Percentiles rank a stretch among this genome's conserved stretches.
Evolutionary conservation across 2,797 vertebrate species (phyloP).

Genomic region (Etheostoma perlongum): DNA sequence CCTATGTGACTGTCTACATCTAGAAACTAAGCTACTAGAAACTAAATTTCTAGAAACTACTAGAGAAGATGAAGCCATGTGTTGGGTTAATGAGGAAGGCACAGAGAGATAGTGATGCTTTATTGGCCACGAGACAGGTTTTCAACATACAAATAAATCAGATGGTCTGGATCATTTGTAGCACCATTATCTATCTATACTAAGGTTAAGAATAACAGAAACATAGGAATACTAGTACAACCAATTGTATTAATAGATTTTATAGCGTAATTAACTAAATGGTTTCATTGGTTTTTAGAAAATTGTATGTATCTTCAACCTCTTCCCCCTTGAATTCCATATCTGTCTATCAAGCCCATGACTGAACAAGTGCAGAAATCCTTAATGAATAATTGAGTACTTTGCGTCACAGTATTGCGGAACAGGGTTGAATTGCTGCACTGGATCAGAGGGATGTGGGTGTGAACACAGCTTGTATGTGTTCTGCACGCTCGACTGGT

Average conservation of each 20-base stretch:
- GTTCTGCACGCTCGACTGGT: constrained; percentile 54
- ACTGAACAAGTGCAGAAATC: constrained; percentile 76
- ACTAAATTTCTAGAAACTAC: no score
- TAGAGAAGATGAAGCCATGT: constrained; percentile 33
- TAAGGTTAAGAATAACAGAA: constrained; percentile 7
- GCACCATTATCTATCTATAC: constrained; percentile 6
- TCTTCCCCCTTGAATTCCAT: constrained; percentile 42
- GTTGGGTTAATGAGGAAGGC: constrained; percentile 38
- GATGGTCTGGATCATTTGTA: constrained; percentile 10
- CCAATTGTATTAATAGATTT: not conserved
- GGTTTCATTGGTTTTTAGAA: constrained; percentile 33
- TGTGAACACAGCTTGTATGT: constrained; percentile 62
- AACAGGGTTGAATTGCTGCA: constrained; percentile 74
- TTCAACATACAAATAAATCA: constrained; percentile 40
- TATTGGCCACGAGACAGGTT: constrained; percentile 30
- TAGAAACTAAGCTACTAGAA: no score
- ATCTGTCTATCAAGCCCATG: constrained; percentile 53
- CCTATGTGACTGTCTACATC: no score
- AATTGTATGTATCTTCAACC: constrained; percentile 38
- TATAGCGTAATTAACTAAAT: constrained; percentile 3
- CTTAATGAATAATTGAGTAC: constrained; percentile 84
- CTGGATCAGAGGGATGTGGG: constrained; percentile 54
- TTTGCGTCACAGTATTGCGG: constrained; percentile 79
- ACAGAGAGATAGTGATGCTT: constrained; percentile 16
- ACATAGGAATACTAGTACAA: not conserved